phyloP scores from a whole-genome alignment of 2,888 invertebrate species.

The Oligia latruncula region DNA sequence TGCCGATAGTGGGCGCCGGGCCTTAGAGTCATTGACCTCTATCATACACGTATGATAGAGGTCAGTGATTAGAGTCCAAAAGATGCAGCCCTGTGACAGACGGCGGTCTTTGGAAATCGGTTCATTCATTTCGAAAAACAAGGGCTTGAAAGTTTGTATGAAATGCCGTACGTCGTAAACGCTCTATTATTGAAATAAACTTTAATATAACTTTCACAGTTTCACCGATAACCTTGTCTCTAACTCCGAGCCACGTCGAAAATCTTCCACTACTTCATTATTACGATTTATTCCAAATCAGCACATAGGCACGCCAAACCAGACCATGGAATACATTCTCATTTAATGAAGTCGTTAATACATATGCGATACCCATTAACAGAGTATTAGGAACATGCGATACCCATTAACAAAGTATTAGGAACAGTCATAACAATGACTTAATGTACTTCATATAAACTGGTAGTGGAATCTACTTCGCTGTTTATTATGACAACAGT shows the following conservation, averaged over 20 bases:
- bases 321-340: slow-evolving; percentile 4
- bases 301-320: background rate
- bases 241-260: background rate
- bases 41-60: no score
- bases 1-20: no score
- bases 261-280: background rate
- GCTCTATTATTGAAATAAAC: no score
- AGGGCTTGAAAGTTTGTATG: no score
- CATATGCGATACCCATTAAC: slow-evolving; percentile 16
- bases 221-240: background rate
- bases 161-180: no score
- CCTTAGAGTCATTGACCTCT: no score
- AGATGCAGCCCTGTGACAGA: no score
- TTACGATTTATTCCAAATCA: background rate
- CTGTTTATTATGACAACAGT: background rate
- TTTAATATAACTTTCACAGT: no score
- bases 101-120: no score
- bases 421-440: slow-evolving; percentile 1
- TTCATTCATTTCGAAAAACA: no score
- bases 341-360: slow-evolving; percentile 31
- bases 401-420: slow-evolving; percentile 26
- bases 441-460: slow-evolving; percentile 24
- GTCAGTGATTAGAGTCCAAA: no score
- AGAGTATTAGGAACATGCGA: slow-evolving; percentile 1
- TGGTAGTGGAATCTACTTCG: background rate